These are phyloP conservation scores for Eidolon dupreanum DNA, from an alignment of 2,797 vertebrate species.

Conservation along the genomic window DNA sequence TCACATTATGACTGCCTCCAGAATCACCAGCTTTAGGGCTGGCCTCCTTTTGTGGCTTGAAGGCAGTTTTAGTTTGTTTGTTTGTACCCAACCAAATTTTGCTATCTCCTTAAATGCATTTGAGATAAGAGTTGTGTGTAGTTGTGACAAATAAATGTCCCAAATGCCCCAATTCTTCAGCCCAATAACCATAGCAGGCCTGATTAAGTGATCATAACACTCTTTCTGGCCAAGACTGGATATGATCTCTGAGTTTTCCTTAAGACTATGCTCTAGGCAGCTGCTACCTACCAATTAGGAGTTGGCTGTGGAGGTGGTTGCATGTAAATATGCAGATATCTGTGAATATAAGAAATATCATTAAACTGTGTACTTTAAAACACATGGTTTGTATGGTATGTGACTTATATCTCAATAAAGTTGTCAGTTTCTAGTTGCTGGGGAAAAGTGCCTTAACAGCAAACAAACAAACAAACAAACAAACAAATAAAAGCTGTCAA, in stretches of 20 bases:
- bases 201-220: not conserved
- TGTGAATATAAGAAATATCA: not conserved
- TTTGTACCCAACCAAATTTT: not conserved
- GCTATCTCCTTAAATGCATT: not conserved
- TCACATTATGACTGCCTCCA: not conserved
- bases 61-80: not conserved
- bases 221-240: not conserved
- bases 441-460: not conserved
- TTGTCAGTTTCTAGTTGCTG: not conserved
- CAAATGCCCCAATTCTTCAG: not conserved
- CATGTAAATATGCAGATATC: not conserved
- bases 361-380: not conserved
- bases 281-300: not conserved
- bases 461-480: not conserved
- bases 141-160: not conserved
- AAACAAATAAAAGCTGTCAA: no score
- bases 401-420: not conserved
- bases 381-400: not conserved
- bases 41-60: not conserved
- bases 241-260: not conserved
- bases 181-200: not conserved
- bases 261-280: not conserved
- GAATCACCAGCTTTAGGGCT: not conserved
- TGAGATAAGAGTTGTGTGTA: not conserved
- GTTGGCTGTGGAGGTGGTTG: not conserved